A percentile compares a stretch with the other conserved stretches of the same genome.
Conservation (phyloP, 2,113 vertebrate genomes). For the Osmerus mordax region DNA sequence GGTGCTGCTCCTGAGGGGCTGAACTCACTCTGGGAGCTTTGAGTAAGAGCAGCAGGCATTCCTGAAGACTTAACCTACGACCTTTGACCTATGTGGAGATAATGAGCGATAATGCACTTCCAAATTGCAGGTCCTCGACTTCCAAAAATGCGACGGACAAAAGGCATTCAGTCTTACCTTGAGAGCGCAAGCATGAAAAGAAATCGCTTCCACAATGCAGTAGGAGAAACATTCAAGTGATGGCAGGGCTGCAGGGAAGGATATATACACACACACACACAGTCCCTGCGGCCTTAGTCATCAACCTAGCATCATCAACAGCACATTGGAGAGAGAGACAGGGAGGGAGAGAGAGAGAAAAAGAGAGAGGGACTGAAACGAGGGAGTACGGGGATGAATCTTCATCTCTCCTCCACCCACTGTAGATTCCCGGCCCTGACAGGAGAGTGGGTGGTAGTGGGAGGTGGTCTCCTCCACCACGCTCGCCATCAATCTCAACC, state of each 20-base stretch:
- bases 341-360: not conserved
- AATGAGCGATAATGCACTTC: no score
- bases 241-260: not conserved
- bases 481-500: constrained; percentile 5
- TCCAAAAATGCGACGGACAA: not conserved
- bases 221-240: no score
- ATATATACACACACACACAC: not conserved
- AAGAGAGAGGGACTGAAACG: constrained; percentile 6
- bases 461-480: not conserved
- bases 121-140: no score
- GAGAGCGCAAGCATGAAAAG: not conserved
- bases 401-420: not conserved
- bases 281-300: not conserved
- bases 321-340: not conserved
- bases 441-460: not conserved
- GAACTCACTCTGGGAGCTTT: constrained; percentile 1
- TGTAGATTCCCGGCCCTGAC: not conserved
- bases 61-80: constrained; percentile 38
- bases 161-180: constrained; percentile 7
- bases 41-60: constrained; percentile 5
- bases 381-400: not conserved
- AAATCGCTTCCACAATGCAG: no score
- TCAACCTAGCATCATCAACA: not conserved
- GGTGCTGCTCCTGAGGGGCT: not conserved
- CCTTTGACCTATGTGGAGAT: no score